Evolutionary conservation across 2,113 vertebrate species (phyloP).

Genomic region (Fulmarus glacialis): DNA sequence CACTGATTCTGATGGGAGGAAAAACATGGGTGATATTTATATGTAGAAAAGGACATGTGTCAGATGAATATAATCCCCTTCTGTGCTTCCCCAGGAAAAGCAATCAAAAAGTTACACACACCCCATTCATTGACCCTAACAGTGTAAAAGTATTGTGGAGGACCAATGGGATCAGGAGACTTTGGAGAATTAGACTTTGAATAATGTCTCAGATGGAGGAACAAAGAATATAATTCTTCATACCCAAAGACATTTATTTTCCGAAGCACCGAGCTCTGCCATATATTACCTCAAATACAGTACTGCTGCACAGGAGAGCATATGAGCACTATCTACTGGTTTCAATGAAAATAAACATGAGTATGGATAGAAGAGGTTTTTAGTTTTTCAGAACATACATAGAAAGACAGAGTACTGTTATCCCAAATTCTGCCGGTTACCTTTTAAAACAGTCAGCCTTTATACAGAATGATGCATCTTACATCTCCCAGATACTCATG

Average conservation of each 20-base stretch:
- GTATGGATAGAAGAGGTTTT: not conserved
- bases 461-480: not conserved
- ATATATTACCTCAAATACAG: not conserved
- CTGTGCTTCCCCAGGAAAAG: not conserved
- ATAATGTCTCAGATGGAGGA: not conserved
- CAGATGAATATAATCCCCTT: not conserved
- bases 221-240: not conserved
- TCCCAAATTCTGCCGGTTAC: not conserved
- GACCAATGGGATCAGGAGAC: not conserved
- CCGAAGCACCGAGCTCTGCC: not conserved
- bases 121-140: not conserved
- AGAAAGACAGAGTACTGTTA: not conserved
- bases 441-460: not conserved
- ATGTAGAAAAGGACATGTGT: not conserved
- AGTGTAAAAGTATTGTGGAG: not conserved
- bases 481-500: not conserved
- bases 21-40: conserved; percentile 19
- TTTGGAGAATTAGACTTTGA: not conserved
- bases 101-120: not conserved
- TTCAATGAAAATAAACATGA: not conserved
- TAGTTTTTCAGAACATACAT: not conserved
- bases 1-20: conserved; percentile 86
- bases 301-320: not conserved
- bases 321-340: not conserved
- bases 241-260: not conserved